Evolutionary conservation across 2,797 vertebrate species (phyloP).

Genomic region (Chelon labrosus): DNA sequence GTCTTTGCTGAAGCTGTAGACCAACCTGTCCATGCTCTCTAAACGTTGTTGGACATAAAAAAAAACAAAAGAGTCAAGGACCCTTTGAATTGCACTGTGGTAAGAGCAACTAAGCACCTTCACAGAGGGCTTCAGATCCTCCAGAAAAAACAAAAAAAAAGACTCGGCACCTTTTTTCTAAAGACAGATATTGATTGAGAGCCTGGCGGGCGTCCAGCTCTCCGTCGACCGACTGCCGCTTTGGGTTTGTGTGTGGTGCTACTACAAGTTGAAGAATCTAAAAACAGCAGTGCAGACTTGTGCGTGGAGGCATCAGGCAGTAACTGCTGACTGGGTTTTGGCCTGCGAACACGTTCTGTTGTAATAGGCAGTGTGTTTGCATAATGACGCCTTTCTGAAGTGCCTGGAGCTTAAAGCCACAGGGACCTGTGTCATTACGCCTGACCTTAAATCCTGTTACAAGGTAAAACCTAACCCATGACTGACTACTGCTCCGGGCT

Average conservation of each 20-base stretch:
- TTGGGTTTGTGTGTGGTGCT: slow-evolving; percentile 60
- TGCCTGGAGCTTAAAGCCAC: slow-evolving; percentile 74
- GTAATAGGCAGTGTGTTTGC: slow-evolving; percentile 64
- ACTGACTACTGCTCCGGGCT: slow-evolving; percentile 50
- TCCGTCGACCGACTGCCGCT: slow-evolving; percentile 18
- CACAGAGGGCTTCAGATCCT: slow-evolving; percentile 51
- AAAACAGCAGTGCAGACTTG: slow-evolving; percentile 56
- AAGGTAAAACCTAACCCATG: slow-evolving; percentile 42
- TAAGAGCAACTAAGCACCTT: slow-evolving; percentile 74
- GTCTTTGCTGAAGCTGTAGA: slow-evolving; percentile 73
- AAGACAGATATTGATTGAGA: slow-evolving; percentile 46
- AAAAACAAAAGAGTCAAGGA: slow-evolving; percentile 45
- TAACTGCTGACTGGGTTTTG: slow-evolving; percentile 70
- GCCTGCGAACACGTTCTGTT: slow-evolving; percentile 49
- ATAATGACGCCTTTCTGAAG: slow-evolving; percentile 74
- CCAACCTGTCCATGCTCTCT: slow-evolving; percentile 74
- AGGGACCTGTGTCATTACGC: slow-evolving; percentile 65
- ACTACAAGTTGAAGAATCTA: slow-evolving; percentile 35
- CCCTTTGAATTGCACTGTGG: slow-evolving; percentile 82
- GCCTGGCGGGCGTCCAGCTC: slow-evolving; percentile 25
- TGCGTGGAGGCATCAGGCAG: slow-evolving; percentile 53
- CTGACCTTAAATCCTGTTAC: slow-evolving; percentile 47
- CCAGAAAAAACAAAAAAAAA: slow-evolving; percentile 33
- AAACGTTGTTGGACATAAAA: slow-evolving; percentile 71
- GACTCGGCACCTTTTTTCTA: slow-evolving; percentile 65